Evolutionary conservation across 2,113 vertebrate genomes (phyloP).

Genomic region (Vicugna pacos): DNA sequence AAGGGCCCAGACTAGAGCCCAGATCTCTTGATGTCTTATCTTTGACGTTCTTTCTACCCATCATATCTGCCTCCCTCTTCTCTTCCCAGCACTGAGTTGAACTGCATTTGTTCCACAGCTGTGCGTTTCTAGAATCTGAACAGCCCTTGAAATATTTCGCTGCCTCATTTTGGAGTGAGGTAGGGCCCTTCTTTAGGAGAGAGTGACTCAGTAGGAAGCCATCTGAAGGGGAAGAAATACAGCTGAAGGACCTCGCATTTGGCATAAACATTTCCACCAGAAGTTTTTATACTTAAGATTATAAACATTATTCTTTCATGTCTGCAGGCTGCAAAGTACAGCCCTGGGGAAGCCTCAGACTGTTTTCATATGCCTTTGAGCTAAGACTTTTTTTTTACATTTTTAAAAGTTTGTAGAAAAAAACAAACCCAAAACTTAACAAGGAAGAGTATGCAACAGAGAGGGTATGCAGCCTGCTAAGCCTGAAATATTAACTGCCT

Average conservation of each 20-base stretch:
- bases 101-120: background rate
- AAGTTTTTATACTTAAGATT: conserved; percentile 79
- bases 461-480: background rate
- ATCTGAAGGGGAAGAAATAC: conserved; percentile 62
- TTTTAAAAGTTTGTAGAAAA: background rate
- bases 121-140: conserved; percentile 2
- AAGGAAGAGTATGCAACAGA: background rate
- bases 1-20: background rate
- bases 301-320: conserved; percentile 49
- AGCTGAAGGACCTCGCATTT: conserved; percentile 67
- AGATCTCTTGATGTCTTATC: background rate
- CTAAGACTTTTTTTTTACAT: background rate
- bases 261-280: conserved; percentile 80
- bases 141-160: conserved; percentile 41
- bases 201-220: conserved; percentile 64
- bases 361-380: background rate
- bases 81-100: background rate
- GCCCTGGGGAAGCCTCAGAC: background rate
- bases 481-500: background rate
- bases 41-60: background rate
- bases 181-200: conserved; percentile 52
- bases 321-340: background rate
- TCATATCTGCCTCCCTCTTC: background rate
- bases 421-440: background rate
- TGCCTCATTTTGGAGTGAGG: background rate